Base-by-base conservation (phyloP, 2,888 invertebrate genomes). In the Strigamia transsilvanica region DNA sequence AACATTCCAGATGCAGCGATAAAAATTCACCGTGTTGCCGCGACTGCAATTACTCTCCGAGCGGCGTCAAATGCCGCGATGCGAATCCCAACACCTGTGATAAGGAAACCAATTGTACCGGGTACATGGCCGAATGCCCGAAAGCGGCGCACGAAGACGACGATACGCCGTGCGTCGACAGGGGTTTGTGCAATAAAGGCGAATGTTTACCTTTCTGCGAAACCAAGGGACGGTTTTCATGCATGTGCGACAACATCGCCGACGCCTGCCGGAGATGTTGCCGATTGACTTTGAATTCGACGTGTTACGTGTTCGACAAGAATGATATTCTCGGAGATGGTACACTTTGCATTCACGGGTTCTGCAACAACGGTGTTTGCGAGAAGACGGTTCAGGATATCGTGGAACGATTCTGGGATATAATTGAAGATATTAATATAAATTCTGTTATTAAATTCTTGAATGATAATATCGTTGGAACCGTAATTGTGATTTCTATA, bases 1-100 rank as follows among this genome's bases (percentile, higher is more conserved):
- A 93, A 84, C 94, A 94, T n/a, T 96, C 97, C 21, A 93, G 93
- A 83, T 89, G 83, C 87, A 97, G 98, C 87, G 98, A 98, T 88
- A 95, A 96, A 88, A 98, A 99, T 89, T 96, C 96, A 0, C 96
- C 97, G 5, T 98, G 98, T 87, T 98, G 98, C 87, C 93, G 94
- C 88, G 93, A 93, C 85, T 98, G 98, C 87, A 93, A 94, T 86
- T 95, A 93, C 87, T 95, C 97, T 90, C 91, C 93, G 80, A 90
- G 91, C 5, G 88, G 87, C 6, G 86, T 86, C 46, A 87, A 88
- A 79, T 98, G 98, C 86, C 92, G 96, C 80, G 96, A 96, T 86
- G 95, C 95, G 0, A 96, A 96, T 87, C 93, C 94, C 86, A 93
- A 95, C 0, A 95, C 96, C 32, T 98, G 97, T 88, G 96, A 97